Base-by-base conservation (phyloP, 2,888 invertebrate species). In the Himalopsyche kuldschensis region DNA sequence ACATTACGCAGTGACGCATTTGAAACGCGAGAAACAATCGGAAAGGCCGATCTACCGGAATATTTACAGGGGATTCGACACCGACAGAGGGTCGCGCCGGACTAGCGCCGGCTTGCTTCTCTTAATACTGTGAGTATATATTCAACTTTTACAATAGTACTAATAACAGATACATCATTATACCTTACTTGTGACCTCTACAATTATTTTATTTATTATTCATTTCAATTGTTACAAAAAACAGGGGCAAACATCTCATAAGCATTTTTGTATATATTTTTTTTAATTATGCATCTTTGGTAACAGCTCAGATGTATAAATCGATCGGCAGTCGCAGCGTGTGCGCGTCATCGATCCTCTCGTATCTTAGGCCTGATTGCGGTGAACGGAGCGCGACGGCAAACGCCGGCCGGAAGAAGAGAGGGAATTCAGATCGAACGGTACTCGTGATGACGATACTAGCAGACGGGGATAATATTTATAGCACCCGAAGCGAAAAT, bases 261-360 rank as follows among this genome's bases (percentile, higher is more conserved):
- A 55, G 55, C 55, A 55, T 55, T 55, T 55, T 55, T 20, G 55
- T 55, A 55, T 55, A 11, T 81, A 46, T 75, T 75, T 31, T 63
- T 55, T 81, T 46, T 81, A 81, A 81, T 75, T 75, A 76, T 76
- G 55, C 63, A 82, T 82, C 81, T 82, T 82, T 82, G 81, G 81
- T 82, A 55, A 78, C 30, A 82, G 81, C 81, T 82, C 78, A 82
- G 78, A 78, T 55, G 41, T 48, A 82, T 79, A 30, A 6, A 30
- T 75, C 27, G 41, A 35, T 35, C n/a, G 10, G n/a, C 78, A 20
- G 6, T 55, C 20, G 15, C 41, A 20, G 55, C 10, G 55, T 20
- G n/a, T 17, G 24, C 55, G 55, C 10, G 10, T 55, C 24, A 55
- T 55, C n/a, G 55, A 55, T 55, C n/a, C 10, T 24, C 55, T 55